phyloP scores from a whole-genome alignment of 1,140 invertebrate genomes.

The Zaprionus gabonicus region DNA sequence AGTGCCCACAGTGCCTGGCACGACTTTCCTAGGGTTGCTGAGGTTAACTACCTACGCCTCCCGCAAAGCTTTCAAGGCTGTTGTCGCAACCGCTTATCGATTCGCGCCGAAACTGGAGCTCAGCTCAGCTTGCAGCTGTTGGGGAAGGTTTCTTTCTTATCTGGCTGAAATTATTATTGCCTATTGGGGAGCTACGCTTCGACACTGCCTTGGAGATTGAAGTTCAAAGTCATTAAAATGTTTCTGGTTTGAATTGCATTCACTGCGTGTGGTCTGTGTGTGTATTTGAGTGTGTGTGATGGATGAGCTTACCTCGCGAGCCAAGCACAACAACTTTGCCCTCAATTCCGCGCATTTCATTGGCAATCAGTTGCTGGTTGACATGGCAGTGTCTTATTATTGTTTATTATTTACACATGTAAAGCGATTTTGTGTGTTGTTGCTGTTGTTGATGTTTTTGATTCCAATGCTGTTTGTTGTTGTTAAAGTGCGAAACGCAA shows the following conservation, averaged over 20 bases:
- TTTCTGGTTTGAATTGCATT: conserved; percentile 7
- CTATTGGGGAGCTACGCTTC: not conserved
- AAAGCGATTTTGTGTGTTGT: conserved; percentile 9
- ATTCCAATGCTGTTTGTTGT: conserved; percentile 20
- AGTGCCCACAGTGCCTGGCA: not conserved
- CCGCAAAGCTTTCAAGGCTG: conserved; percentile 25
- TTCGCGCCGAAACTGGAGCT: conserved; percentile 33
- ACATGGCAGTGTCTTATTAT: conserved; percentile 33
- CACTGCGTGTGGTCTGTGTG: not conserved
- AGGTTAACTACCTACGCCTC: conserved; percentile 1
- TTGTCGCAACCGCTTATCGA: conserved; percentile 22
- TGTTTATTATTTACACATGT: not conserved
- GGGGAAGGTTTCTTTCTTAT: conserved; percentile 13
- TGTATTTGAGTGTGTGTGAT: not conserved
- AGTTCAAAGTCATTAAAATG: conserved; percentile 46
- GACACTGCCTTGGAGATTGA: conserved; percentile 39
- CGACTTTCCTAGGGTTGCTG: conserved; percentile 2
- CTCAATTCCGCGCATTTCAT: conserved; percentile 89
- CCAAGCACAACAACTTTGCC: conserved; percentile 93
- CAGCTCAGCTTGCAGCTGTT: not conserved
- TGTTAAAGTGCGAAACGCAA: conserved; percentile 11
- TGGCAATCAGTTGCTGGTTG: conserved; percentile 53
- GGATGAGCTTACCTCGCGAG: conserved; percentile 89
- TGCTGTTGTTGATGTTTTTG: conserved; percentile 17
- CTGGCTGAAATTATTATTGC: conserved; percentile 10